Evolutionary conservation across 2,797 vertebrate species (phyloP).

Genomic region (Cheirogaleus major): DNA sequence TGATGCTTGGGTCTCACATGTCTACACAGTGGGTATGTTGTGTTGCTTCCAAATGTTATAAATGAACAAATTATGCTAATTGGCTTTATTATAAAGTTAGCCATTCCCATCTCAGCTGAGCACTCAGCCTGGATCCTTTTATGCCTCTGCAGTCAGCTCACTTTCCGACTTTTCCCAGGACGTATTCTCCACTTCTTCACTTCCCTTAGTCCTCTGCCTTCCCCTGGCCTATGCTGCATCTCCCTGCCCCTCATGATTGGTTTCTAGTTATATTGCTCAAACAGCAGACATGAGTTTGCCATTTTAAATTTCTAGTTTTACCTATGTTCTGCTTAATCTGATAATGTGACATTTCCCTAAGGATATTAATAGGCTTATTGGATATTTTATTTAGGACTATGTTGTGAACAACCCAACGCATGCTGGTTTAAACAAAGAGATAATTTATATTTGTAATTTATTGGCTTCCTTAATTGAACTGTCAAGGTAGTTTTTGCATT

Average conservation of each 20-base stretch:
- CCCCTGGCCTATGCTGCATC: rapidly evolving
- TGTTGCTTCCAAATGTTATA: background rate
- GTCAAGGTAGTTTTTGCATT: constrained; percentile 26
- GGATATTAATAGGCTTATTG: constrained; percentile 1
- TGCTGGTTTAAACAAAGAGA: constrained; percentile 25
- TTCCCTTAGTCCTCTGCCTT: background rate
- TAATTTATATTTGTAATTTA: constrained; percentile 38
- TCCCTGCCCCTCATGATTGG: background rate
- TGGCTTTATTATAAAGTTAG: background rate
- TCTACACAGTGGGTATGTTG: background rate
- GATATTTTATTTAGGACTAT: constrained; percentile 54
- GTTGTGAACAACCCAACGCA: constrained; percentile 39
- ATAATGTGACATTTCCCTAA: background rate
- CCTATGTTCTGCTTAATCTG: background rate
- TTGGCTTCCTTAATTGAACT: constrained; percentile 47
- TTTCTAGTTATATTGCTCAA: background rate
- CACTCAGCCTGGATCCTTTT: background rate
- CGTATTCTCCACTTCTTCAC: background rate
- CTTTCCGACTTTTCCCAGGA: background rate
- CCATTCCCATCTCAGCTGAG: background rate
- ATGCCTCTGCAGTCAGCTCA: background rate
- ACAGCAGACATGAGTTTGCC: background rate
- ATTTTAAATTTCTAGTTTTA: constrained; percentile 37
- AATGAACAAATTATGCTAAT: background rate
- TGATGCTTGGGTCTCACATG: background rate